Percentiles rank a stretch among this genome's conserved stretches.
phyloP scores from a whole-genome alignment of 2,113 vertebrate species.

The Trogon surrucura region DNA sequence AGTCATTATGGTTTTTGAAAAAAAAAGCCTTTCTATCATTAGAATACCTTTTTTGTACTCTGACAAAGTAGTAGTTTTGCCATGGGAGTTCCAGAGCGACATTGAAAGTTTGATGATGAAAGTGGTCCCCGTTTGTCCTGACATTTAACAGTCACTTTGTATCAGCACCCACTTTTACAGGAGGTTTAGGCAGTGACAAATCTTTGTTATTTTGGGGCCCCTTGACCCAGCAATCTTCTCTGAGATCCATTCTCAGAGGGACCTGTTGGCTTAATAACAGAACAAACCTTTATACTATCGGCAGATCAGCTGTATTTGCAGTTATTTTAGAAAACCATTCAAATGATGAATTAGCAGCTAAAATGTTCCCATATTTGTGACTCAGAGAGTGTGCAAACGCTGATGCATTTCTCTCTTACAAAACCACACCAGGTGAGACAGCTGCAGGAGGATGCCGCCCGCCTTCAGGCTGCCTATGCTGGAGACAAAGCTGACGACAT shows the following conservation, averaged over 20 bases:
- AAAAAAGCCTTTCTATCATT: neutral
- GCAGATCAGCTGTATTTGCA: neutral
- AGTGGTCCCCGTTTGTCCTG: neutral
- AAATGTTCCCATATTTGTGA: neutral
- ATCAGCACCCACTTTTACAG: neutral
- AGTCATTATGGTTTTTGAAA: neutral
- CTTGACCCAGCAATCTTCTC: neutral
- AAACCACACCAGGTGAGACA: constrained; percentile 85
- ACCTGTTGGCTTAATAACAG: neutral
- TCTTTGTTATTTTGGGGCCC: neutral
- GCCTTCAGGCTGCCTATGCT: constrained; percentile 95
- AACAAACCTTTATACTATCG: neutral
- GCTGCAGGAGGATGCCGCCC: constrained; percentile 94
- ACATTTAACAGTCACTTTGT: neutral
- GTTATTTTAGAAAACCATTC: neutral
- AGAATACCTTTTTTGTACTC: neutral
- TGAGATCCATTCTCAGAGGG: neutral
- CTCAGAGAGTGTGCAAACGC: neutral
- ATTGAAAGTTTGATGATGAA: neutral
- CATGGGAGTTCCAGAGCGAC: neutral
- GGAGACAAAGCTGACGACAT: constrained; percentile 99
- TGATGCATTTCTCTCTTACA: neutral
- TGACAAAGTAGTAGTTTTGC: neutral
- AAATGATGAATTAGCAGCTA: neutral
- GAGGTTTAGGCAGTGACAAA: neutral